These are phyloP conservation scores for Spodoptera picta DNA, from an alignment of 2,888 invertebrate species.

Conservation along the genomic window DNA sequence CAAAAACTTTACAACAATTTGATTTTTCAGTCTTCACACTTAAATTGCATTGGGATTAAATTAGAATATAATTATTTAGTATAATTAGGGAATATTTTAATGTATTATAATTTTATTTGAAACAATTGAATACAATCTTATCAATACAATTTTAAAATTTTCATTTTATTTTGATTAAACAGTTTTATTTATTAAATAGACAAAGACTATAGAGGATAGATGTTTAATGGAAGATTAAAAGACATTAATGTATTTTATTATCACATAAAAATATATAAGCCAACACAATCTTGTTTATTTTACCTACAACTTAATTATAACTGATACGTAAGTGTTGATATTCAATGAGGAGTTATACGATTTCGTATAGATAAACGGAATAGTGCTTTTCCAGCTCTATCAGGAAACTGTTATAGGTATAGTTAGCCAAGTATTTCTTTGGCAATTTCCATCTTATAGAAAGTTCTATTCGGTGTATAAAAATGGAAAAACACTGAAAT, in stretches of 20 bases:
- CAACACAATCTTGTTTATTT: too few relatives aligned
- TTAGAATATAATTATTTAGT: constrained; percentile 33
- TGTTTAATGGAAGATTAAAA: constrained; percentile 29
- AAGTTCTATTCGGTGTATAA: too few relatives aligned
- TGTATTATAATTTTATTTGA: constrained; percentile 25
- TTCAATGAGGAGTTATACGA: too few relatives aligned
- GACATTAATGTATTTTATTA: constrained; percentile 5
- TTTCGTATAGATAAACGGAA: too few relatives aligned
- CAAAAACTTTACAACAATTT: constrained; percentile 56
- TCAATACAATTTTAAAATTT: constrained; percentile 42
- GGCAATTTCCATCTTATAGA: too few relatives aligned
- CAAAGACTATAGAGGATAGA: constrained; percentile 13
- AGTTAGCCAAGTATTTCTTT: too few relatives aligned
- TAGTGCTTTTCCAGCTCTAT: too few relatives aligned
- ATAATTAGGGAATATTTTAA: constrained; percentile 25
- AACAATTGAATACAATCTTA: constrained; percentile 47
- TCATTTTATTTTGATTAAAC: constrained; percentile 27
- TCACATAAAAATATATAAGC: constrained; percentile 2
- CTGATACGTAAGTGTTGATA: too few relatives aligned
- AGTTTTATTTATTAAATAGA: constrained; percentile 19
- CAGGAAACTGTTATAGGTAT: too few relatives aligned
- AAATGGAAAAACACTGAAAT: too few relatives aligned
- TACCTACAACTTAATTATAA: too few relatives aligned
- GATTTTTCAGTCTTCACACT: constrained; percentile 59
- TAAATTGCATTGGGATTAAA: constrained; percentile 57